Conservation (phyloP, 2,888 invertebrate species). For the Nemotelus nigrinus region DNA sequence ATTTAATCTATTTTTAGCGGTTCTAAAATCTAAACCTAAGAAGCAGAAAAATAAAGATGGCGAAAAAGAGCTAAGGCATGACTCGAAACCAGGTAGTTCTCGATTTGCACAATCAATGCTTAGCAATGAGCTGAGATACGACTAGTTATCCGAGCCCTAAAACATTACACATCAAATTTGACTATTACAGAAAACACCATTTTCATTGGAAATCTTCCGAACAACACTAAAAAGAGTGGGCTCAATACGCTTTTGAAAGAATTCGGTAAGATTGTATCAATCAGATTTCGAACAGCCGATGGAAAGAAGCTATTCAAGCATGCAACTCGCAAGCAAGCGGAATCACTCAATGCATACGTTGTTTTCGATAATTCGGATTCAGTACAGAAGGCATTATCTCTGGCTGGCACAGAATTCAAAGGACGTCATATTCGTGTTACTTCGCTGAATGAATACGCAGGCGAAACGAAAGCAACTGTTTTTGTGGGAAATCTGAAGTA, state of each 20-base stretch:
- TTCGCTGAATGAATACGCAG: conserved; percentile 50
- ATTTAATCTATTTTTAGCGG: no score
- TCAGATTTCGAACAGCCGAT: conserved; percentile 60
- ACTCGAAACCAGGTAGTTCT: conserved; percentile 26
- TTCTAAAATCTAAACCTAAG: no score
- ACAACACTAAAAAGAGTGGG: conserved; percentile 61
- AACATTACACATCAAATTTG: background rate
- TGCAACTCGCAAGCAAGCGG: conserved; percentile 58
- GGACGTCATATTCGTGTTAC: conserved; percentile 60
- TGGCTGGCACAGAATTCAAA: conserved; percentile 61
- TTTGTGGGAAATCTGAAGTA: conserved; percentile 64
- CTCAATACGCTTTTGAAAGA: conserved; percentile 57
- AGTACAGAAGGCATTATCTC: conserved; percentile 56
- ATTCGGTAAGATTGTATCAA: conserved; percentile 56
- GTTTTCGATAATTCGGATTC: conserved; percentile 56
- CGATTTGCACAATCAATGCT: background rate
- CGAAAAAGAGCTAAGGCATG: background rate
- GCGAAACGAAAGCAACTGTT: conserved; percentile 56
- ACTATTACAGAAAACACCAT: conserved; percentile 56
- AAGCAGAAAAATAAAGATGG: no score
- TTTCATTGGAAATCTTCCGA: conserved; percentile 63
- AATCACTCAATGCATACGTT: conserved; percentile 60
- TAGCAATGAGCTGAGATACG: background rate
- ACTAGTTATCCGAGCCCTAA: background rate
- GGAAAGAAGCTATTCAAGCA: conserved; percentile 60